These are phyloP conservation scores for Orchesella cincta DNA, from an alignment of 1,140 invertebrate species.

Conservation along the genomic window DNA sequence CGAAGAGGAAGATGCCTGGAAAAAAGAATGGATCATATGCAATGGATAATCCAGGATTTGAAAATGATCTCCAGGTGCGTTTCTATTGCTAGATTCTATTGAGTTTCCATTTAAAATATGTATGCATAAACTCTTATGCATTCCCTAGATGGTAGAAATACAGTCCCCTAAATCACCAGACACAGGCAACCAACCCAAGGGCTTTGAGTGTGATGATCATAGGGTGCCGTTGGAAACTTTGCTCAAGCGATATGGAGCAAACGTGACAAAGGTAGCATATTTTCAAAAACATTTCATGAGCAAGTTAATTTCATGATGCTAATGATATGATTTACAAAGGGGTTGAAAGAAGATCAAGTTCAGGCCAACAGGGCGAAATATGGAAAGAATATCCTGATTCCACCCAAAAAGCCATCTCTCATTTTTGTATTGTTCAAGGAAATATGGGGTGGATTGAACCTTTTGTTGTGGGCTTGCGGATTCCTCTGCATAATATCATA, in stretches of 20 bases:
- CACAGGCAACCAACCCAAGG: too few species aligned
- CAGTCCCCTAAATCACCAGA: too few species aligned
- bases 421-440: conserved; percentile 36
- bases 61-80: conserved; percentile 12
- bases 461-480: conserved; percentile 43
- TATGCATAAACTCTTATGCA: too few species aligned
- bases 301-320: background rate
- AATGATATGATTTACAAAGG: conserved; percentile 29
- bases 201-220: conserved; percentile 41
- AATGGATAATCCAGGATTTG: background rate
- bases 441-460: conserved; percentile 43
- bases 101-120: too few species aligned
- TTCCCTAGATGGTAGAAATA: too few species aligned
- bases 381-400: conserved; percentile 34
- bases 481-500: conserved; percentile 44
- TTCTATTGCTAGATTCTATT: too few species aligned
- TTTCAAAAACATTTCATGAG: background rate
- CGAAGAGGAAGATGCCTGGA: too few species aligned
- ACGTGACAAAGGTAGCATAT: background rate
- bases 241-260: conserved; percentile 29
- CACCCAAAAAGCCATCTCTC: conserved; percentile 36
- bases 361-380: conserved; percentile 36
- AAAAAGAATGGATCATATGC: background rate
- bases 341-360: conserved; percentile 39
- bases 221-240: conserved; percentile 31